Base-by-base conservation (phyloP, 2,113 vertebrate species). In the Pachypanchax playfairii region DNA sequence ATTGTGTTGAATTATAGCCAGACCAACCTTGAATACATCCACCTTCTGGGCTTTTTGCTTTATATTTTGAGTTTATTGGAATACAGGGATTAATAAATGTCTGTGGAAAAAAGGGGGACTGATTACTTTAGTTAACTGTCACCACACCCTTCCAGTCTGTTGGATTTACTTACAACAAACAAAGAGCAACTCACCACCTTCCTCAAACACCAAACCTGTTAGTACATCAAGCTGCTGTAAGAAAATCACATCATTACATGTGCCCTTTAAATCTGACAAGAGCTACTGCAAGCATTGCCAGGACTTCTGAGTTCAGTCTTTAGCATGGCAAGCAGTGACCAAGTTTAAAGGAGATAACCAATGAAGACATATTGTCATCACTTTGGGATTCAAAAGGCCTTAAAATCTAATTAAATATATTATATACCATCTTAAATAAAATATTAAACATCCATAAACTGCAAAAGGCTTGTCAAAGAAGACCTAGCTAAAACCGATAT, bases 161-260 rank as follows among this genome's bases (percentile, higher is more conserved):
- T 71, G 79, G 84, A 89, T 86, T 90, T 88, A 80, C 85, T 84
- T 90, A 39, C 54, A 65, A 75, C 85, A 91, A 90, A 88, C 88
- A 91, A 86, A 82, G 65, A 65, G 38, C 4, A 44, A 57, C 73
- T 76, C 79, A 73, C 85, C 87, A 31, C 88, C 88, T 83, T 90
- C 82, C 73, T 78, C 87, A 90, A 91, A 91, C 87, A 90, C 56
- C 59, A 73, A 80, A 88, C 82, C 87, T 86, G 87, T 87, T 86
- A 73, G 59, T 57, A 60, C 57, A 35, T 84, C 70, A 85, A 87
- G 69, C 77, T 62, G 81, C 85, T 87, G 8, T 14, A 71, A 83
- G 86, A 87, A 90, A 90, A 91, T 90, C 88, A 86, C 53, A 89
- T 83, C 84, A 69, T 82, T 58, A 72, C 44, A 22, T 62, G 29